Evolutionary conservation across 2,113 vertebrate genomes (phyloP).

Genomic region (Semnopithecus entellus): DNA sequence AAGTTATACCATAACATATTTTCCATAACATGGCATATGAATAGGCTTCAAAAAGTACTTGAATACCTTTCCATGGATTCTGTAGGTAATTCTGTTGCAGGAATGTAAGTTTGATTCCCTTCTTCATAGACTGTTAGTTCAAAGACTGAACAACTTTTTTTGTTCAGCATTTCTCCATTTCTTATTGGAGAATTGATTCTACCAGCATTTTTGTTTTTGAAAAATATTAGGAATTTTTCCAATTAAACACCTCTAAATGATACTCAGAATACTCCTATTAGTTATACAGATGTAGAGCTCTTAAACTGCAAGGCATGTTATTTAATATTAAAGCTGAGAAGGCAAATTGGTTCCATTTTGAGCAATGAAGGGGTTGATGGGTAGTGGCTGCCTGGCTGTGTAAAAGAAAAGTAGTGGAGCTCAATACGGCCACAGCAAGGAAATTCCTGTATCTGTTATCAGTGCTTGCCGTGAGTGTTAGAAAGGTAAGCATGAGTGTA

Average conservation of each 20-base stretch:
- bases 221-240: background rate
- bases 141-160: background rate
- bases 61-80: background rate
- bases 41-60: background rate
- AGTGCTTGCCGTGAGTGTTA: background rate
- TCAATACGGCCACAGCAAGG: background rate
- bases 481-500: background rate
- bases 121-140: background rate
- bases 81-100: background rate
- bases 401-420: background rate
- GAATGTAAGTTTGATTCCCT: background rate
- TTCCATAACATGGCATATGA: background rate
- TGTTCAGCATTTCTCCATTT: too few species aligned
- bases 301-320: background rate
- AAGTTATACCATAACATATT: background rate
- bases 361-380: background rate
- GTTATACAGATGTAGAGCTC: background rate
- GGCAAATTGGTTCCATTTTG: background rate
- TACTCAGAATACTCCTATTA: background rate
- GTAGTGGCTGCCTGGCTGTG: background rate
- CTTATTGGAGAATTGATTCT: background rate
- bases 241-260: conserved; percentile 26
- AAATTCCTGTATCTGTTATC: background rate
- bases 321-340: conserved; percentile 1
- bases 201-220: background rate